Percentiles rank a stretch among this genome's conserved stretches.
Conservation (phyloP, 2,888 invertebrate genomes). For the Thelaira solivaga region DNA sequence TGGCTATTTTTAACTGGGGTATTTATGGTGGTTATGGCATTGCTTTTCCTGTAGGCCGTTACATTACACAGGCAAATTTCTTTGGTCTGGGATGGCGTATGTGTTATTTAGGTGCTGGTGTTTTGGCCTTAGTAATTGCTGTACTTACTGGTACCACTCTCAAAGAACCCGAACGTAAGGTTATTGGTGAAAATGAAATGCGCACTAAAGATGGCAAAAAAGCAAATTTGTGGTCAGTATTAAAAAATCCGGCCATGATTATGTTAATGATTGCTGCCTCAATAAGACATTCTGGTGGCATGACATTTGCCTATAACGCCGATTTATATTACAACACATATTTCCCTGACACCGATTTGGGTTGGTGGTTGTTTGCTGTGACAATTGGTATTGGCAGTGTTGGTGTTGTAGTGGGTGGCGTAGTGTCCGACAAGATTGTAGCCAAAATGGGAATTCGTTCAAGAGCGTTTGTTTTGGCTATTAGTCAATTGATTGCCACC, state of each 20-base stretch:
- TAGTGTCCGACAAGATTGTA: conserved; percentile 91
- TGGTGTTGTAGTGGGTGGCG: conserved; percentile 84
- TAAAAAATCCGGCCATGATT: conserved; percentile 86
- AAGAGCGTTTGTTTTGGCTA: conserved; percentile 86
- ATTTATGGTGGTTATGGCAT: conserved; percentile 96
- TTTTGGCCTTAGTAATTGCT: conserved; percentile 85
- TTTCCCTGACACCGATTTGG: conserved; percentile 92
- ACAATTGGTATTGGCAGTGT: conserved; percentile 88
- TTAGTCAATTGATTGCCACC: conserved; percentile 90
- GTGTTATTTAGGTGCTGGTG: conserved; percentile 88
- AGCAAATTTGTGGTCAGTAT: conserved; percentile 85
- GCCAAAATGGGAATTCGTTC: conserved; percentile 91
- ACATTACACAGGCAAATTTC: conserved; percentile 85
- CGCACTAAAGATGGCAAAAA: conserved; percentile 78
- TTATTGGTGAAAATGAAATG: conserved; percentile 82
- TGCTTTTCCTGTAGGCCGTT: conserved; percentile 93
- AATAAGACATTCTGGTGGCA: conserved; percentile 91
- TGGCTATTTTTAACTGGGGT: conserved; percentile 97
- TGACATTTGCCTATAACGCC: conserved; percentile 94
- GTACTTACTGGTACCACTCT: conserved; percentile 85
- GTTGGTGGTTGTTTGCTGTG: conserved; percentile 93
- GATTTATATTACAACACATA: conserved; percentile 92
- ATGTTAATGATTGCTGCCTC: conserved; percentile 91
- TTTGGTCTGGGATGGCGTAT: conserved; percentile 90
- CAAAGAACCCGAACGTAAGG: conserved; percentile 85